phyloP scores from a whole-genome alignment of 1,140 invertebrate genomes.

The Drosophila chauvacae region DNA sequence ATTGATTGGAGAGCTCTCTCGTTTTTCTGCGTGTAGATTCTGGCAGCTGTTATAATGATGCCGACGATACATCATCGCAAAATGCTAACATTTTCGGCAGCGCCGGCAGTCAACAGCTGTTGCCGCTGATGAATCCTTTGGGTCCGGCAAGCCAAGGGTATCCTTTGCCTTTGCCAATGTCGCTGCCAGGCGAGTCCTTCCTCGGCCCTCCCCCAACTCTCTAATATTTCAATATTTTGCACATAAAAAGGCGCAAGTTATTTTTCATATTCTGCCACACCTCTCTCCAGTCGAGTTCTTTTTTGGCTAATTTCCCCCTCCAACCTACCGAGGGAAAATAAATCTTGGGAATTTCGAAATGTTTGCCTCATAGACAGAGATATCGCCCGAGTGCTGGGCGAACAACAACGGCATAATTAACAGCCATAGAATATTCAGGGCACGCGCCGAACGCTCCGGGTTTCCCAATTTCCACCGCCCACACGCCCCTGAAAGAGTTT shows the following conservation, averaged over 20 bases:
- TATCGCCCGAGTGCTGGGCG: constrained; percentile 24
- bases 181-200: constrained; percentile 1
- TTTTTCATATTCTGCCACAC: constrained; percentile 67
- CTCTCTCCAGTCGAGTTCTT: constrained; percentile 32
- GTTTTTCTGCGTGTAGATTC: constrained; percentile 20
- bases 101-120: constrained; percentile 73
- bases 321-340: constrained; percentile 38
- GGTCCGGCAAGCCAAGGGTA: constrained; percentile 60
- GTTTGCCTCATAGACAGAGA: constrained; percentile 41
- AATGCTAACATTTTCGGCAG: constrained; percentile 81
- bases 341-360: constrained; percentile 58
- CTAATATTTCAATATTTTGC: constrained; percentile 81
- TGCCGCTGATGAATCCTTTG: constrained; percentile 82
- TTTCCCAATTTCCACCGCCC: constrained; percentile 13
- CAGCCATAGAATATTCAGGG: constrained; percentile 77
- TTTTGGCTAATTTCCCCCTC: constrained; percentile 65
- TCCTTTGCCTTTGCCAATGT: constrained; percentile 37
- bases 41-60: constrained; percentile 81
- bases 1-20: not conserved
- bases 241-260: constrained; percentile 80
- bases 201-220: not conserved
- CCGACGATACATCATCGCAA: constrained; percentile 81
- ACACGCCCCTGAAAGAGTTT: constrained; percentile 35
- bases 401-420: constrained; percentile 67
- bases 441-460: constrained; percentile 58